phyloP scores from a whole-genome alignment of 2,797 vertebrate genomes.

The Linurgus olivaceus region DNA sequence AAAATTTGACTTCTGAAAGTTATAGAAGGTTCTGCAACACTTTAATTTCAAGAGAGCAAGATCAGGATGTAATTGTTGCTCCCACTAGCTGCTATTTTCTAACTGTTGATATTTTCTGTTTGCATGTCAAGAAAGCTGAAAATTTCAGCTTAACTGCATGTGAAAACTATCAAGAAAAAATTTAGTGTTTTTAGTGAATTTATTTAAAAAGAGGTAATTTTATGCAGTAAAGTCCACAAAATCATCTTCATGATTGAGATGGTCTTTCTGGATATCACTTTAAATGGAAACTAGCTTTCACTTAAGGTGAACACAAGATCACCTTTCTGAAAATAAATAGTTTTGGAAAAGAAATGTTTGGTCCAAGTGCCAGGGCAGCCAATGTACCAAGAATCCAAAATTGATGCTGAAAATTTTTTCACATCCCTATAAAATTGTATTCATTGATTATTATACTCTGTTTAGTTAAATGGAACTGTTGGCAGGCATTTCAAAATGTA shows the following conservation, averaged over 20 bases:
- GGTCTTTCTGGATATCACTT: not conserved
- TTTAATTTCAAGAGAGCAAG: not conserved
- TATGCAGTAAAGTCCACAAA: not conserved
- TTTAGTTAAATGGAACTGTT: not conserved
- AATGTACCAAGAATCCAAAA: not conserved
- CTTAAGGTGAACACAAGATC: not conserved
- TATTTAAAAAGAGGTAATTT: not conserved
- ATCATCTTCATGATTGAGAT: not conserved
- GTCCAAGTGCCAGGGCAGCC: not conserved
- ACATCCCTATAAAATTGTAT: not conserved
- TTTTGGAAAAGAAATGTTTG: not conserved
- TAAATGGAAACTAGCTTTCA: not conserved
- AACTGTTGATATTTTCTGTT: not conserved
- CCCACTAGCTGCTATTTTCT: not conserved
- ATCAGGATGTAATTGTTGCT: not conserved
- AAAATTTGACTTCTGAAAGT: not conserved
- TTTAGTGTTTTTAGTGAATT: not conserved
- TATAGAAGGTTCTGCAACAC: not conserved
- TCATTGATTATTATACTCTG: not conserved
- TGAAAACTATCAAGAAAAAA: not conserved
- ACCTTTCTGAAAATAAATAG: not conserved
- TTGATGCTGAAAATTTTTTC: not conserved
- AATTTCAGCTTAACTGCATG: not conserved
- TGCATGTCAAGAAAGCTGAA: not conserved
- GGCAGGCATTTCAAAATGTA: not conserved